phyloP scores from a whole-genome alignment of 2,797 vertebrate species.

The Peromyscus attwateri region DNA sequence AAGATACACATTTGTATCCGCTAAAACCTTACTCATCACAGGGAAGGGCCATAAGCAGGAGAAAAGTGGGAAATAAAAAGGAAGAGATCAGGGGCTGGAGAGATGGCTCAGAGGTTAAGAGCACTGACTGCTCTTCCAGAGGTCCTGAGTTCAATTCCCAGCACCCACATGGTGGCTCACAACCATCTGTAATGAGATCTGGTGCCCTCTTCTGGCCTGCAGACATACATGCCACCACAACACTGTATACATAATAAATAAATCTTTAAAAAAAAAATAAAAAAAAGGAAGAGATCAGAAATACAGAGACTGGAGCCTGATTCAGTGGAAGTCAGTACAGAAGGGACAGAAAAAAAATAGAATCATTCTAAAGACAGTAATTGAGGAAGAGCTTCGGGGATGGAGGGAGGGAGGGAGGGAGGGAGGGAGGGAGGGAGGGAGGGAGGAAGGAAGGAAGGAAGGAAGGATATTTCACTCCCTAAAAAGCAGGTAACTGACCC shows the following conservation, averaged over 20 bases:
- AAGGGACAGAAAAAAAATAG: not conserved
- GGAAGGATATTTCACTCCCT: not conserved
- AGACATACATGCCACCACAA: too few relatives aligned
- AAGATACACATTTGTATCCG: not conserved
- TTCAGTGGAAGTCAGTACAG: not conserved
- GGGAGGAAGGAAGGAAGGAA: too few relatives aligned
- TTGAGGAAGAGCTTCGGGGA: not conserved
- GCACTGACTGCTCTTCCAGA: too few relatives aligned
- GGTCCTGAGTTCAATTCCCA: too few relatives aligned
- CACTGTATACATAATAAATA: too few relatives aligned
- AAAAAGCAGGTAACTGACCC: not conserved
- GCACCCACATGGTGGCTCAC: too few relatives aligned
- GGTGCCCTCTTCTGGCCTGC: too few relatives aligned
- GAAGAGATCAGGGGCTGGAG: too few relatives aligned
- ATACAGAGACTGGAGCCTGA: not conserved
- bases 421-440: accelerated
- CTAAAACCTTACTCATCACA: not conserved
- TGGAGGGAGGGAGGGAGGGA: accelerated
- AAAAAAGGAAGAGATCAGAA: too few relatives aligned
- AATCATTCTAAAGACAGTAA: not conserved
- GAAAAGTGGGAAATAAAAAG: not conserved
- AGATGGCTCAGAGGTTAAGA: too few relatives aligned
- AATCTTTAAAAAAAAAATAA: too few relatives aligned
- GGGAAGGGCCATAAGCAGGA: not conserved
- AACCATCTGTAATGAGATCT: too few relatives aligned